phyloP scores from a whole-genome alignment of 2,113 vertebrate genomes.

The Artemisiospiza belli region DNA sequence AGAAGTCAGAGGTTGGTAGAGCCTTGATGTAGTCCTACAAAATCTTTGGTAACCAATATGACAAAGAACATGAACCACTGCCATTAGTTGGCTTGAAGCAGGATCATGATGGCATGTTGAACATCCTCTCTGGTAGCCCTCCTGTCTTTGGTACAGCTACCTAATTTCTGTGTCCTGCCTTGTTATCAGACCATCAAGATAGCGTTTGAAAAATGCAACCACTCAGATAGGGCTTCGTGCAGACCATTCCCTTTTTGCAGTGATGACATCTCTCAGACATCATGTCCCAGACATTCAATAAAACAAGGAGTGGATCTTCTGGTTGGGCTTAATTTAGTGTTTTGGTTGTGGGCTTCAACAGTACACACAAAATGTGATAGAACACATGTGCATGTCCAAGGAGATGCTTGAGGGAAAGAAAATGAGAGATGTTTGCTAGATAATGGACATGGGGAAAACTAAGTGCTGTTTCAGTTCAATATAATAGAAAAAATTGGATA shows the following conservation, averaged over 20 bases:
- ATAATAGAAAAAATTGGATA: background rate
- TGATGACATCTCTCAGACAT: background rate
- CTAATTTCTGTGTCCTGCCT: background rate
- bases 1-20: background rate
- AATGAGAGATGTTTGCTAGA: background rate
- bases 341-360: background rate
- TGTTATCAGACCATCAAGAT: background rate
- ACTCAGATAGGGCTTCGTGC: background rate
- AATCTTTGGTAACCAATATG: background rate
- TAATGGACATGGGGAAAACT: background rate
- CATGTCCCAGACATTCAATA: background rate
- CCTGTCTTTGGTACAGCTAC: background rate
- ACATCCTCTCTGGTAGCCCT: background rate
- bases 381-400: background rate
- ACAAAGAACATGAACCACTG: background rate
- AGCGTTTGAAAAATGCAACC: background rate
- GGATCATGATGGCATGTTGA: accelerated
- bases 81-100: background rate
- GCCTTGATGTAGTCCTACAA: background rate
- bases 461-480: background rate
- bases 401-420: background rate
- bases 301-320: background rate
- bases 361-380: background rate
- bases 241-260: background rate
- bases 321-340: background rate